phyloP scores from a whole-genome alignment of 2,888 invertebrate genomes.

The Hydriomena furcata region DNA sequence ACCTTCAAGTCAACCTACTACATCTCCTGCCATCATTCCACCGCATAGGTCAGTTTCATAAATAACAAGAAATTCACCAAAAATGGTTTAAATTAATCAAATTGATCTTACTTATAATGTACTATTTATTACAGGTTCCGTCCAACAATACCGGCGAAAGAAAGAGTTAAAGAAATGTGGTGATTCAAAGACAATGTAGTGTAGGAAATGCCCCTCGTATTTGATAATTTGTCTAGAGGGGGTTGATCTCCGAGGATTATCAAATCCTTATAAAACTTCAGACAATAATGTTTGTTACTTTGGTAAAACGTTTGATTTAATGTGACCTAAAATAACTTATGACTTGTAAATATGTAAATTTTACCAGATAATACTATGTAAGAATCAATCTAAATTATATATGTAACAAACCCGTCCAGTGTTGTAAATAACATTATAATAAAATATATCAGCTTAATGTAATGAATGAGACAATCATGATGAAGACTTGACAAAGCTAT shows the following conservation, averaged over 20 bases:
- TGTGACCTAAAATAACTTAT: conserved; percentile 15
- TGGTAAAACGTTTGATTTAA: conserved; percentile 3
- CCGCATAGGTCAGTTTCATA: conserved; percentile 61
- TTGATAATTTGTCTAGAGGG: neutral
- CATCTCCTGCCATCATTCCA: conserved; percentile 51
- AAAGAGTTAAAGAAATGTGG: conserved; percentile 84
- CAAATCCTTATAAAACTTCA: conserved; percentile 9
- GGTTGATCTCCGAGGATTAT: conserved; percentile 22
- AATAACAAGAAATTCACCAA: too few relatives aligned
- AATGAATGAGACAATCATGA: neutral
- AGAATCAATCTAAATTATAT: conserved; percentile 42
- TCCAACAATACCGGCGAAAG: conserved; percentile 74
- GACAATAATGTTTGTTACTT: neutral
- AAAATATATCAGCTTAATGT: conserved; percentile 4
- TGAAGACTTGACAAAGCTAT: neutral
- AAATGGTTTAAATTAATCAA: conserved; percentile 1
- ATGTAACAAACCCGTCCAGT: conserved; percentile 65
- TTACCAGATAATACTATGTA: conserved; percentile 41
- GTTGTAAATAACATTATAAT: conserved; percentile 62
- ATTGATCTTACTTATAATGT: neutral
- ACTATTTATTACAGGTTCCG: conserved; percentile 67
- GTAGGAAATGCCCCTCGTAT: neutral
- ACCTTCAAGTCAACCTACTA: conserved; percentile 51
- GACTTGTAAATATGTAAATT: conserved; percentile 75
- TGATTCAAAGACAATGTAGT: conserved; percentile 50